These are phyloP conservation scores for Dorcus parallelipipedus DNA, from an alignment of 2,888 invertebrate genomes.

Conservation along the genomic window DNA sequence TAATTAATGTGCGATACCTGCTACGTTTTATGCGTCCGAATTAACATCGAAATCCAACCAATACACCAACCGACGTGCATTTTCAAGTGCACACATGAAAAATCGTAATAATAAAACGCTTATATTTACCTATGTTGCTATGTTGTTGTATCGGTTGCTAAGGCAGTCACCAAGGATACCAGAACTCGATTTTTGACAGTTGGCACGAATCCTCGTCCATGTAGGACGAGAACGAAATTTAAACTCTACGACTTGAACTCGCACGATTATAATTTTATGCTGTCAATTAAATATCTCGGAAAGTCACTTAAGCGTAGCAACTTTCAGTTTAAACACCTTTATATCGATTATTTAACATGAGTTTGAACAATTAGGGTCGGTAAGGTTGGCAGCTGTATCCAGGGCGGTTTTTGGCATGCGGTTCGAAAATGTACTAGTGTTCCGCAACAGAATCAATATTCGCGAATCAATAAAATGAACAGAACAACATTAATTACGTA, in stretches of 20 bases:
- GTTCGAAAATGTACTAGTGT: not conserved
- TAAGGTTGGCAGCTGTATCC: not conserved
- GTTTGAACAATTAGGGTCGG: not conserved
- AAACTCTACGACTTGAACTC: not conserved
- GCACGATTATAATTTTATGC: not conserved
- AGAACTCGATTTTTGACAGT: slow-evolving; percentile 45
- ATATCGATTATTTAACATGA: not conserved
- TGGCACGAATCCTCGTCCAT: slow-evolving; percentile 22
- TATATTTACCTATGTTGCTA: slow-evolving; percentile 48
- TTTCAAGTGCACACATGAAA: slow-evolving; percentile 13
- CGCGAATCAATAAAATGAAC: not conserved
- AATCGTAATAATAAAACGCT: slow-evolving; percentile 29
- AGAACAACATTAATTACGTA: not conserved
- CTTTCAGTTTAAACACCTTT: not conserved
- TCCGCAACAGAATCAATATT: not conserved
- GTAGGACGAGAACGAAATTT: not conserved
- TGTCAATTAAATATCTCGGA: not conserved
- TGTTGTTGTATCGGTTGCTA: slow-evolving; percentile 53
- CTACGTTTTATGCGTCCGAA: slow-evolving; percentile 2
- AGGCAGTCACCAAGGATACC: slow-evolving; percentile 52
- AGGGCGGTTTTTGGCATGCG: not conserved
- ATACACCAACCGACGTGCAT: slow-evolving; percentile 14
- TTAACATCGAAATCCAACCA: not conserved
- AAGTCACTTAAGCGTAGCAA: not conserved
- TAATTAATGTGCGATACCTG: slow-evolving; percentile 20